Base-by-base conservation (phyloP, 2,888 invertebrate genomes). In the Rhopalosiphum nymphaeae region DNA sequence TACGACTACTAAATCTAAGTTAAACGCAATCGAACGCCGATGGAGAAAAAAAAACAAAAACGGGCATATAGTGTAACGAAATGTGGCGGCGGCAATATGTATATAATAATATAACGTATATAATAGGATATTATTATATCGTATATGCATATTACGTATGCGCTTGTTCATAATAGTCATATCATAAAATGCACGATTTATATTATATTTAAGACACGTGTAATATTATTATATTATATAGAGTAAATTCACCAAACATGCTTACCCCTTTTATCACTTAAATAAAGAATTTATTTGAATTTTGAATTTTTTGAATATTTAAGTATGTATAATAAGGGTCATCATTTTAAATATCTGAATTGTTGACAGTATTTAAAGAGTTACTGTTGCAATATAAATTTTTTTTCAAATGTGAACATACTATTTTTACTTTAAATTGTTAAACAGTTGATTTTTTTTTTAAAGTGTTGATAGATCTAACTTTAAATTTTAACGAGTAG, bases 1-100 rank as follows among this genome's bases (percentile, higher is more conserved):
- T 89, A 93, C 93, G 93, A 93, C 93, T 93, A 92, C 61, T 89
- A 92, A 92, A 92, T 49, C 84, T 56, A 78, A n/a, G 53, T 26
- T 67, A 11, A 61, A 67, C 26, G 36, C 16, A 21, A 49, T 36
- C 87, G 92, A 42, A 7, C 13, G 36, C 3, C 26, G 49, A n/a
- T 26, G 36, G 36, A 11, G 36, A 57, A 42, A 84, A 61, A 56
- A 46, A 67, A 78, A 26, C 56, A 11, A 56, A 86, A 85, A 57
- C n/a, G 57, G 46, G 46, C 46, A 56, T 61, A 78, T 21, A 92
- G 88, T 67, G 49, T 88, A 67, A 67, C 88, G 88, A 87, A 61
- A 92, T 11, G 88, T 67, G 61, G 78, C 49, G 21, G 84, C 53
- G 56, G 29, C 49, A 36, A 29, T 89, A 21, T 44, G 89, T 42